A percentile compares a stretch with the other conserved stretches of the same genome.
Conservation (phyloP, 2,888 invertebrate species). For the Tanytarsus gracilentus region DNA sequence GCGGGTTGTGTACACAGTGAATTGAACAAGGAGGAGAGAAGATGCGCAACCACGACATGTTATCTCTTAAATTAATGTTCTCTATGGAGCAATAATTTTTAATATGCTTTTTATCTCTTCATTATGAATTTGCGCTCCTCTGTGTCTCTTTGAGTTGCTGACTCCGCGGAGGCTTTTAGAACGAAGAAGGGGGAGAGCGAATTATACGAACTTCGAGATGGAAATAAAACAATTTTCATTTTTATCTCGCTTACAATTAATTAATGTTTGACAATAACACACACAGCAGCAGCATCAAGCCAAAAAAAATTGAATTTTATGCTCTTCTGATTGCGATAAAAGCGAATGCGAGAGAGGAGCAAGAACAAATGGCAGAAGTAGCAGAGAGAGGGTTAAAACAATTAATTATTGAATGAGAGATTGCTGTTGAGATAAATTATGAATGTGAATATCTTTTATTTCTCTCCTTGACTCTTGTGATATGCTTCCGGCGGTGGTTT, state of each 20-base stretch:
- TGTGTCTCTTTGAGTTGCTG: background rate
- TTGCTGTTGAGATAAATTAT: conserved; percentile 10
- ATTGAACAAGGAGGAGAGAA: background rate
- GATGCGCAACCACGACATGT: conserved; percentile 20
- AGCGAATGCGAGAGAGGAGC: background rate
- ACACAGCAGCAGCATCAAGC: background rate
- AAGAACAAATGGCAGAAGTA: background rate
- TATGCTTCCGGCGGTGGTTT: too few species aligned
- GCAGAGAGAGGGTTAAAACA: conserved; percentile 8
- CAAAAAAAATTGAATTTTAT: background rate
- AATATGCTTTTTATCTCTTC: conserved; percentile 28
- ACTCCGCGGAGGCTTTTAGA: background rate
- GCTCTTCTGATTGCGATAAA: background rate
- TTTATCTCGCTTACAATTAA: conserved; percentile 21
- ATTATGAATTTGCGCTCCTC: conserved; percentile 13
- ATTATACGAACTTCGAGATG: background rate
- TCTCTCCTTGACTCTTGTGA: too few species aligned
- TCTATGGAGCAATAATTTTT: conserved; percentile 27
- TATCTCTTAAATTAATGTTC: conserved; percentile 27
- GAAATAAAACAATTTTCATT: conserved; percentile 10
- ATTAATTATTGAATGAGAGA: conserved; percentile 19
- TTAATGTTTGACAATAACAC: conserved; percentile 18
- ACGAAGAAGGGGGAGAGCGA: background rate
- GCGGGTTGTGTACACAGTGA: background rate
- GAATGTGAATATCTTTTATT: too few species aligned